Base-by-base conservation (phyloP, 2,113 vertebrate genomes). In the Urocolius indicus region DNA sequence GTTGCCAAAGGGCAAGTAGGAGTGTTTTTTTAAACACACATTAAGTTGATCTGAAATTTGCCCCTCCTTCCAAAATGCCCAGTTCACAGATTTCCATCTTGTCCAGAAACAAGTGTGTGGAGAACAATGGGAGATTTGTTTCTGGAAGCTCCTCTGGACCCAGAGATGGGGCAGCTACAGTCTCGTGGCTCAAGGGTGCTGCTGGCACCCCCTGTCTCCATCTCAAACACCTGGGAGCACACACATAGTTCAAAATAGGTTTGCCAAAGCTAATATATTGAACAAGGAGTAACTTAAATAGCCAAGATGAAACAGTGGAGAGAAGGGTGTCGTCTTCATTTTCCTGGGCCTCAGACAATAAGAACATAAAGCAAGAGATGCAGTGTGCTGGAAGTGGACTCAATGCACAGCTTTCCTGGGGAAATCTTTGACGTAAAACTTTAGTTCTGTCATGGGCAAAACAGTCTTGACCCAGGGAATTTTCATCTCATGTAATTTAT, bases 1-100 rank as follows among this genome's bases (percentile, higher is more conserved):
- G 34, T n/a, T 58, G 43, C 73, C 59, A 14, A 36, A 14, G 52
- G 20, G 23, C n/a, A 32, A 57, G 10, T 0, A 20, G 41, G 41
- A 59, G 20, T 0, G 1, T 0, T 24, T 34, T 36, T 26, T 8
- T 6, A 86, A 59, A 18, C 19, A 26, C 3, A 1, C 20, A 0
- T 2, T 8, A 26, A 27, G 20, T 4, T 38, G 17, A 11, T 8
- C 16, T 76, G 68, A 57, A 16, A 32, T 21, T 68, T 22, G 0
- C 61, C 26, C 23, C 43, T 38, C 58, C 46, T n/a, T 61, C 43
- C 46, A 1, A 49, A 76, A 36, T 2, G 5, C 54, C 65, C 45
- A 1, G 13, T 21, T 57, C 13, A 5, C 16, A 0, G 6, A 12
- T 16, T 34, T 41, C 66, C 27, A 12, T 13, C 67, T 57, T 7